phyloP scores from a whole-genome alignment of 2,888 invertebrate genomes.

The Eupithecia tripunctaria region DNA sequence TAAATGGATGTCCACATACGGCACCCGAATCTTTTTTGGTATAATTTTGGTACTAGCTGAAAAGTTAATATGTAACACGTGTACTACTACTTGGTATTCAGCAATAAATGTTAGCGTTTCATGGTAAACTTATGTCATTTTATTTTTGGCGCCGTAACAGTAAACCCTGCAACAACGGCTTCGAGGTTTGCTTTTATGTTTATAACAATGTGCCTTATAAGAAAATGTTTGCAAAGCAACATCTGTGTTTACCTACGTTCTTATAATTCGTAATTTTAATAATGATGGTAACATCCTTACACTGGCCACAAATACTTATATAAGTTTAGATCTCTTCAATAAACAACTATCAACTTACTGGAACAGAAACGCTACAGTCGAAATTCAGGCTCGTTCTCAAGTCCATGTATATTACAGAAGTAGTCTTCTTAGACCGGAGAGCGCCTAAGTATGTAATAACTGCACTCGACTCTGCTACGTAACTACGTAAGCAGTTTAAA shows the following conservation, averaged over 20 bases:
- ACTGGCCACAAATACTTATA: background rate
- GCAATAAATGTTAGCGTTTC: slow-evolving; percentile 3
- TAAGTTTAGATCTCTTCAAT: slow-evolving; percentile 3
- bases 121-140: background rate
- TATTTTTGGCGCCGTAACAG: background rate
- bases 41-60: slow-evolving; percentile 48
- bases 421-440: slow-evolving; percentile 10
- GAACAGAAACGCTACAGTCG: slow-evolving; percentile 2
- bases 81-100: slow-evolving; percentile 5
- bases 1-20: slow-evolving; percentile 65
- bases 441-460: slow-evolving; percentile 59
- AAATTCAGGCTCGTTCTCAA: slow-evolving; percentile 4
- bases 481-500: slow-evolving; percentile 52
- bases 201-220: background rate
- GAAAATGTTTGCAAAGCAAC: background rate
- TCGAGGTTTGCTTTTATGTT: background rate
- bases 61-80: slow-evolving; percentile 28
- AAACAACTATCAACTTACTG: background rate
- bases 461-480: slow-evolving; percentile 45
- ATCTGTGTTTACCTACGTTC: background rate
- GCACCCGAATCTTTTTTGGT: slow-evolving; percentile 44
- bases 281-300: background rate
- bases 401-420: background rate
- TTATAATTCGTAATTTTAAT: background rate
- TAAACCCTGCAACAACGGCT: background rate